phyloP scores from a whole-genome alignment of 2,113 vertebrate genomes.

The Vidua macroura region DNA sequence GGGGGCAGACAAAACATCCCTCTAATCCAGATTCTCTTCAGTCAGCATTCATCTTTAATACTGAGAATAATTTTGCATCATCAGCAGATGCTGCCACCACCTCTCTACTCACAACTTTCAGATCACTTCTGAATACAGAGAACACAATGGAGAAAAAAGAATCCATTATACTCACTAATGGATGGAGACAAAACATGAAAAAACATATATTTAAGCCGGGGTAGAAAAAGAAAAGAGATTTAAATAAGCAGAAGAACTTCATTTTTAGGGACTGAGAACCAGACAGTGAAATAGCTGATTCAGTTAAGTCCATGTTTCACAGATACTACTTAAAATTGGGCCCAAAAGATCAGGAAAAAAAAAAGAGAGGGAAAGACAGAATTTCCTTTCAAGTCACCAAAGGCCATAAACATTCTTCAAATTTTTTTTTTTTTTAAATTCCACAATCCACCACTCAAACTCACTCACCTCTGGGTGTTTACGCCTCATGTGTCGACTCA shows the following conservation, averaged over 20 bases:
- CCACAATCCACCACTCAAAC: not conserved
- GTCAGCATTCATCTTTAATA: constrained; percentile 12
- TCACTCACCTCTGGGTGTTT: constrained; percentile 93
- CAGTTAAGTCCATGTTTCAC: not conserved
- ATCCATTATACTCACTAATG: not conserved
- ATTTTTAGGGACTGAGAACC: not conserved
- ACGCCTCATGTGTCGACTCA: constrained; percentile 94
- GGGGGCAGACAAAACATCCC: not conserved
- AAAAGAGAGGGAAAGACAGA: not conserved
- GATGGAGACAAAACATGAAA: not conserved
- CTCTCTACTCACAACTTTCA: not conserved
- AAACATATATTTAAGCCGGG: not conserved
- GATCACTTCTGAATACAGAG: not conserved
- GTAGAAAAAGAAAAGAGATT: not conserved
- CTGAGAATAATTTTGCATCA: not conserved
- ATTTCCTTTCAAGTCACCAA: not conserved
- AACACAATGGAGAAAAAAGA: not conserved
- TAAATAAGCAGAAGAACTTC: not conserved
- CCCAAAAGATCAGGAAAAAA: not conserved
- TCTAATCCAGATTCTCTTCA: constrained; percentile 17
- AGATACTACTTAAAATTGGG: not conserved
- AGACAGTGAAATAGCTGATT: not conserved
- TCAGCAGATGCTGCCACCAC: constrained; percentile 22
- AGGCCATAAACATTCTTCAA: not conserved
- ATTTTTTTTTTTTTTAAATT: too few species aligned